These are phyloP conservation scores for Valencia hispanica DNA, from an alignment of 2,797 vertebrate species.

Conservation along the genomic window DNA sequence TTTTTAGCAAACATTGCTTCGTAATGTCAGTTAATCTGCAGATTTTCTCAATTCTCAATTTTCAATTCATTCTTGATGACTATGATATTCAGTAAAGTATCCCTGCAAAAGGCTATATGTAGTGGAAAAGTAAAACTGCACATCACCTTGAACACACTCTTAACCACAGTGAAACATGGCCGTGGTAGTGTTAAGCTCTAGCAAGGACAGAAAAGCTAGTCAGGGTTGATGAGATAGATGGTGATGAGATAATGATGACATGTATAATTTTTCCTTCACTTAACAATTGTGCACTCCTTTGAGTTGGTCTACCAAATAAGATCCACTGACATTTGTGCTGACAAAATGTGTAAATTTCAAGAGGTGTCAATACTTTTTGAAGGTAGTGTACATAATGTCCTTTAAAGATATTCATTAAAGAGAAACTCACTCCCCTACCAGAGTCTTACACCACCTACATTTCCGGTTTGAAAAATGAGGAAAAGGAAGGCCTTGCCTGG, in stretches of 20 bases:
- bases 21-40: not conserved
- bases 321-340: not conserved
- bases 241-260: not conserved
- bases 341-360: not conserved
- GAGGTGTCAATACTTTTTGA: not conserved
- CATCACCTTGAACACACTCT: not conserved
- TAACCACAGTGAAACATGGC: no score
- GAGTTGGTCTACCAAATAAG: not conserved
- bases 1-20: not conserved
- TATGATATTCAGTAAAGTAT: not conserved
- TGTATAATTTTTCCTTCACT: not conserved
- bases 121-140: not conserved
- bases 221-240: not conserved
- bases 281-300: not conserved
- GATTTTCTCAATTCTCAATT: no score
- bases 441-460: no score
- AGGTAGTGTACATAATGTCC: not conserved
- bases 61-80: not conserved
- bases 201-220: not conserved
- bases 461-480: no score
- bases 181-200: not conserved
- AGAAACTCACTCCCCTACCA: no score
- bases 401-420: not conserved
- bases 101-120: not conserved
- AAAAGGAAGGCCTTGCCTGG: no score